A percentile compares a stretch with the other conserved stretches of the same genome.
Evolutionary conservation across 2,888 invertebrate genomes (phyloP).

Genomic region (Lepidochitona cinerea): DNA sequence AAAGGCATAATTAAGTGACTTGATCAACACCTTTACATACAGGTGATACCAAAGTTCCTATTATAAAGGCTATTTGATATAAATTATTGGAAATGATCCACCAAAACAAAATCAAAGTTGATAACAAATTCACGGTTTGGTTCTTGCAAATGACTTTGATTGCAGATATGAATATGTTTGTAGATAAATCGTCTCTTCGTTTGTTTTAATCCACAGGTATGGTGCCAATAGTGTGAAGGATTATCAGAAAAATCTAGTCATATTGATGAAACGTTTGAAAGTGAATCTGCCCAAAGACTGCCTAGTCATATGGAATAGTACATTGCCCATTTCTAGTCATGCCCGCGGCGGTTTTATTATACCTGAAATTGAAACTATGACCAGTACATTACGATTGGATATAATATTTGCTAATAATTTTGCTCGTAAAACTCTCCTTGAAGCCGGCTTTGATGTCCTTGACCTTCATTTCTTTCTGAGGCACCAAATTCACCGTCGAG

Average conservation of each 20-base stretch:
- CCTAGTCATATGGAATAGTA: conserved; percentile 73
- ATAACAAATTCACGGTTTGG: no score
- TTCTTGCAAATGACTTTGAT: no score
- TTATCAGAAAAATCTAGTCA: conserved; percentile 72
- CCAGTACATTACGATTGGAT: conserved; percentile 71
- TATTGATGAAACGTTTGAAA: conserved; percentile 67
- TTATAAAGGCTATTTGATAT: no score
- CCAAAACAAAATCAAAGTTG: no score
- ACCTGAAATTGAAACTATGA: conserved; percentile 71
- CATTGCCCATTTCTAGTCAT: conserved; percentile 71
- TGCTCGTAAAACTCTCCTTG: conserved; percentile 61
- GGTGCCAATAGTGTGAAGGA: conserved; percentile 60
- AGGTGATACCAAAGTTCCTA: no score
- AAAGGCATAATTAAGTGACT: no score
- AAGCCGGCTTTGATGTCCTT: conserved; percentile 71
- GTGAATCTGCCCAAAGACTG: conserved; percentile 65
- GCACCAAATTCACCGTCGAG: conserved; percentile 70
- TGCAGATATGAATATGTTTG: no score
- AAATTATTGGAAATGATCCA: no score
- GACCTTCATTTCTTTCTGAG: conserved; percentile 74
- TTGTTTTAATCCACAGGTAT: conserved; percentile 49
- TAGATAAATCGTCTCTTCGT: neutral
- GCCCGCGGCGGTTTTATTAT: conserved; percentile 73
- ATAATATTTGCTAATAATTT: conserved; percentile 74
- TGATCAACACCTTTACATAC: no score